These are phyloP conservation scores for Corythaeola cristata DNA, from an alignment of 2,113 vertebrate species.

Conservation along the genomic window DNA sequence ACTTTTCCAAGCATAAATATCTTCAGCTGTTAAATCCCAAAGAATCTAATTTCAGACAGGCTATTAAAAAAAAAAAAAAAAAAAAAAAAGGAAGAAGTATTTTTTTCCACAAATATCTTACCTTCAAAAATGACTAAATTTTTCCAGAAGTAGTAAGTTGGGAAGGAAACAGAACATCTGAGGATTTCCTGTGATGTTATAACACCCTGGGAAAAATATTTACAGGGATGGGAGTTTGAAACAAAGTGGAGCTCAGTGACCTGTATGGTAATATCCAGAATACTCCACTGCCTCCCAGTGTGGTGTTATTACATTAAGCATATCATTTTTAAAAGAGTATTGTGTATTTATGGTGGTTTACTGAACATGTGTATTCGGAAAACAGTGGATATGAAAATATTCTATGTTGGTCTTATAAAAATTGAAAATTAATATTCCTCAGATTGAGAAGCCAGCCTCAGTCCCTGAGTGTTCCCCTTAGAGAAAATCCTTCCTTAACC, in stretches of 20 bases:
- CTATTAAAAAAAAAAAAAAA: neutral
- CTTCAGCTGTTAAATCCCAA: conserved; percentile 19
- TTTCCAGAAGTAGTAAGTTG: neutral
- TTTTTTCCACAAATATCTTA: neutral
- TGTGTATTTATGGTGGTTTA: neutral
- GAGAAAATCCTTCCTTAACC: neutral
- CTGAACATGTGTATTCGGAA: neutral
- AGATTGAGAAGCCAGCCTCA: neutral
- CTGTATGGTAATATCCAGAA: neutral
- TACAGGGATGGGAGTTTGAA: neutral
- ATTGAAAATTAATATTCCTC: neutral
- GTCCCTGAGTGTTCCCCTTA: neutral
- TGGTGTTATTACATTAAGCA: neutral
- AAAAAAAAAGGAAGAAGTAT: fast-evolving
- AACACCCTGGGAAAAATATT: neutral
- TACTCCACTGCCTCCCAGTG: neutral
- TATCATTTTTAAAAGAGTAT: neutral
- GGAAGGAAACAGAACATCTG: neutral
- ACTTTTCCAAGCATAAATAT: conserved; percentile 6
- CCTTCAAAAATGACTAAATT: neutral
- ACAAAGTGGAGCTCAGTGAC: neutral
- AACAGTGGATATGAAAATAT: neutral
- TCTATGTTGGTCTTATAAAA: neutral
- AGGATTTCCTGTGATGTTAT: neutral
- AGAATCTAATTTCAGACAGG: neutral